A percentile compares a stretch with the other conserved stretches of the same genome.
These are phyloP conservation scores for Phenganax marumi DNA, from an alignment of 92 coral and sea anemone species.

Conservation along the genomic window DNA sequence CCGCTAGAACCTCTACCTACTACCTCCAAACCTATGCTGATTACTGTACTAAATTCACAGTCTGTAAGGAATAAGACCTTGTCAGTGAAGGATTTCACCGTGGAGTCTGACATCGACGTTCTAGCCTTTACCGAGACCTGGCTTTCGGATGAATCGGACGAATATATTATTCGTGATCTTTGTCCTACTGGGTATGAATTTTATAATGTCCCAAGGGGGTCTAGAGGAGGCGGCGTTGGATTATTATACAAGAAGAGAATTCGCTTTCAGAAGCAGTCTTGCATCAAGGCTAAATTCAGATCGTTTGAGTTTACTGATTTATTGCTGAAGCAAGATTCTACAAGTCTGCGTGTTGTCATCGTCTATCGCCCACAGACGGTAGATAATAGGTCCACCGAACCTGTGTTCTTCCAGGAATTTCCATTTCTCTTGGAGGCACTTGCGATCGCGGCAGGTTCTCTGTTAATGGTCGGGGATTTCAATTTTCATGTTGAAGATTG, in stretches of 20 bases:
- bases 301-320: not conserved
- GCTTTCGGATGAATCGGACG: slow-evolving; percentile 40
- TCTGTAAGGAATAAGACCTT: slow-evolving; percentile 28
- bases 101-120: not conserved
- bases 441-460: not conserved
- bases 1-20: slow-evolving; percentile 27
- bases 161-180: slow-evolving; percentile 37
- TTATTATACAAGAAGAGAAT: not conserved
- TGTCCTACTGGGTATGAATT: slow-evolving; percentile 52
- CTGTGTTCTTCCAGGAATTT: not conserved
- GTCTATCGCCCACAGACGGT: not conserved
- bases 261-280: not conserved
- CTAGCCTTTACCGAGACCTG: slow-evolving; percentile 45
- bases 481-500: not conserved
- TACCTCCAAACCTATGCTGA: slow-evolving; percentile 32
- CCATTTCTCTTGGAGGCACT: not conserved
- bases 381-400: not conserved
- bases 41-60: slow-evolving; percentile 22
- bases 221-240: slow-evolving; percentile 57
- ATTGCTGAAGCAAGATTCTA: not conserved
- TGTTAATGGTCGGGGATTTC: slow-evolving; percentile 7
- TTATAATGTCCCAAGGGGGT: slow-evolving; percentile 40
- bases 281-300: not conserved
- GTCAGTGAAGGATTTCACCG: not conserved
- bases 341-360: not conserved